Conservation (phyloP, 2,113 vertebrate genomes). For the Formicarius rufipectus region DNA sequence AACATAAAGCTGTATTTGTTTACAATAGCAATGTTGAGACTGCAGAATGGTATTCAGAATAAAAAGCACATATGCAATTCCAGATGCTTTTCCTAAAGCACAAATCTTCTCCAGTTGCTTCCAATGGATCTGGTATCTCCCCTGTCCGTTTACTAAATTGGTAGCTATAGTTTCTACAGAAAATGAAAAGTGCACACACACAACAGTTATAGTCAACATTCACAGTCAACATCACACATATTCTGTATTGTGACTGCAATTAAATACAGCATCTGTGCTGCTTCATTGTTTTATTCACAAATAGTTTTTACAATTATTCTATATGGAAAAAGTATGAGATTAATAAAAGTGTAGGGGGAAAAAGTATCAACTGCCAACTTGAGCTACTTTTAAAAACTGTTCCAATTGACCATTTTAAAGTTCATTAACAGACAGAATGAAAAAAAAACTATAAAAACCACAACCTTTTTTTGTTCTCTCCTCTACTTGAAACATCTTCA, state of each 20-base stretch:
- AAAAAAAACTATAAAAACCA: background rate
- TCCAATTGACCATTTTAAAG: background rate
- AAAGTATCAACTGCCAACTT: background rate
- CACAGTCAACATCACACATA: background rate
- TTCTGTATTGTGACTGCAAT: background rate
- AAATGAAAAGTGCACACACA: background rate
- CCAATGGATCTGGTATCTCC: fast-evolving
- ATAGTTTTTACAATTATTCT: background rate
- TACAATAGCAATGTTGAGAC: background rate
- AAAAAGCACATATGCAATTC: background rate
- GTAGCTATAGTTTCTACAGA: background rate
- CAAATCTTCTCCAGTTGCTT: background rate
- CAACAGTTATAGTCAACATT: background rate
- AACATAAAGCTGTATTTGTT: background rate
- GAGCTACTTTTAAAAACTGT: background rate
- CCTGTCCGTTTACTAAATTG: background rate
- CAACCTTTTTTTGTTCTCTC: background rate
- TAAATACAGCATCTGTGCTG: background rate
- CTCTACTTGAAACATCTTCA: background rate
- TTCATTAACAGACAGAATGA: background rate
- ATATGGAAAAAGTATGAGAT: background rate
- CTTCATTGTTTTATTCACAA: background rate
- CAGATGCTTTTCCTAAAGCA: background rate
- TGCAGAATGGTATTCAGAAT: background rate
- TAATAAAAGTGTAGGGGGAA: background rate